A percentile compares a stretch with the other conserved stretches of the same genome.
These are phyloP conservation scores for Drosophila percnosoma DNA, from an alignment of 2,888 invertebrate genomes.

Conservation along the genomic window DNA sequence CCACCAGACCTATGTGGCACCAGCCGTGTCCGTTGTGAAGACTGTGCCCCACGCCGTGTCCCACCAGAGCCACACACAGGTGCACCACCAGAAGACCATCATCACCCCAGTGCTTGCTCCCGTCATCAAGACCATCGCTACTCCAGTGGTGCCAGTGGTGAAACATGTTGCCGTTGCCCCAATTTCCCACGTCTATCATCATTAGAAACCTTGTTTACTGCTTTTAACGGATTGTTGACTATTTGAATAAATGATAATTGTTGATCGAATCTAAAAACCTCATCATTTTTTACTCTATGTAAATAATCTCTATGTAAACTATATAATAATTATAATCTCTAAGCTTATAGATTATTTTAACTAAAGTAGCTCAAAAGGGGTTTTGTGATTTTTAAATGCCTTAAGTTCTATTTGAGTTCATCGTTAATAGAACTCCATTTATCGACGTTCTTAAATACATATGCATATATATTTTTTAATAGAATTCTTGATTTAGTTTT, in stretches of 20 bases:
- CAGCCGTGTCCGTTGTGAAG: conserved; percentile 53
- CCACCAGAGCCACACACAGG: conserved; percentile 78
- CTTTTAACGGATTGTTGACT: conserved; percentile 43
- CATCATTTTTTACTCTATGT: background rate
- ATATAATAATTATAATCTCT: background rate
- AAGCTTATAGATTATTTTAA: background rate
- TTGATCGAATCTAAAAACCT: conserved; percentile 16
- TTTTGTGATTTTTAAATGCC: background rate
- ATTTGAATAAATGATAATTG: conserved; percentile 60
- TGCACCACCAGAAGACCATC: conserved; percentile 69
- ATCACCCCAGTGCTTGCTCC: conserved; percentile 52
- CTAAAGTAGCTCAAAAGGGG: background rate
- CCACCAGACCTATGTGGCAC: conserved; percentile 37
- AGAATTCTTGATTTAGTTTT: background rate
- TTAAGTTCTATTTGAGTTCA: background rate
- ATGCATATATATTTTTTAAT: too few species aligned
- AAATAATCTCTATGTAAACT: too few species aligned
- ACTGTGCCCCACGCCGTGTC: conserved; percentile 60
- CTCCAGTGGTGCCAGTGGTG: conserved; percentile 58
- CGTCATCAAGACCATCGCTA: conserved; percentile 58
- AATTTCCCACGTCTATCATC: conserved; percentile 70
- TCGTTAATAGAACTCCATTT: too few species aligned
- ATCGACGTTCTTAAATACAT: too few species aligned
- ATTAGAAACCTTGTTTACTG: conserved; percentile 35
- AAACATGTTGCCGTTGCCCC: conserved; percentile 64